Conservation (phyloP, 2,113 vertebrate species). For the Oryzias curvinotus region DNA sequence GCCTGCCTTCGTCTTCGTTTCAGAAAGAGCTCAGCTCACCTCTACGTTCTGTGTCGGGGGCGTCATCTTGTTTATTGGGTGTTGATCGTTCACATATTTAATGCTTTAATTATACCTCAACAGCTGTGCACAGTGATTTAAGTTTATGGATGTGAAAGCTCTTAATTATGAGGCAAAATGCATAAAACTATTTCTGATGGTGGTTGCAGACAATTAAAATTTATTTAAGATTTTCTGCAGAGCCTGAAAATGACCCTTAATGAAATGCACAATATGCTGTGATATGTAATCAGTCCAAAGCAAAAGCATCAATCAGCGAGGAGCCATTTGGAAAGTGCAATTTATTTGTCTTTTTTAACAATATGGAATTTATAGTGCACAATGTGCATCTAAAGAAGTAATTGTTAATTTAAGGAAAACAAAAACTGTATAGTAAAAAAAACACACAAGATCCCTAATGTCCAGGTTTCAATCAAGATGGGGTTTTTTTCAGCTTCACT, state of each 20-base stretch:
- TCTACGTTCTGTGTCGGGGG: conserved; percentile 73
- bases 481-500: conserved; percentile 18
- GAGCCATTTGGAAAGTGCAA: conserved; percentile 23
- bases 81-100: conserved; percentile 83
- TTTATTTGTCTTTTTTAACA: conserved; percentile 18
- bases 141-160: conserved; percentile 84
- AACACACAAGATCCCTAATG: conserved; percentile 10
- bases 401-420: conserved; percentile 3
- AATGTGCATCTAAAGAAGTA: neutral
- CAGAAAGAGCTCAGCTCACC: conserved; percentile 58
- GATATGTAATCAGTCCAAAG: conserved; percentile 59
- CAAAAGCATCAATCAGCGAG: conserved; percentile 58
- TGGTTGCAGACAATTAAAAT: conserved; percentile 83
- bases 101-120: conserved; percentile 84
- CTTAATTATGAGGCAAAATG: conserved; percentile 85
- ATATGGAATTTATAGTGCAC: neutral
- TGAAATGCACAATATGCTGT: conserved; percentile 63
- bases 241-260: conserved; percentile 72
- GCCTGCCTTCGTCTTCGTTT: conserved; percentile 16
- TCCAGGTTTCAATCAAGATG: conserved; percentile 23
- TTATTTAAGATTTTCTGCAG: conserved; percentile 82
- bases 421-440: neutral
- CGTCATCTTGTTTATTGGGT: conserved; percentile 80
- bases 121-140: conserved; percentile 83
- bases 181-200: conserved; percentile 82